Evolutionary conservation across 1,140 invertebrate genomes (phyloP).

Genomic region (Patella vulgata): DNA sequence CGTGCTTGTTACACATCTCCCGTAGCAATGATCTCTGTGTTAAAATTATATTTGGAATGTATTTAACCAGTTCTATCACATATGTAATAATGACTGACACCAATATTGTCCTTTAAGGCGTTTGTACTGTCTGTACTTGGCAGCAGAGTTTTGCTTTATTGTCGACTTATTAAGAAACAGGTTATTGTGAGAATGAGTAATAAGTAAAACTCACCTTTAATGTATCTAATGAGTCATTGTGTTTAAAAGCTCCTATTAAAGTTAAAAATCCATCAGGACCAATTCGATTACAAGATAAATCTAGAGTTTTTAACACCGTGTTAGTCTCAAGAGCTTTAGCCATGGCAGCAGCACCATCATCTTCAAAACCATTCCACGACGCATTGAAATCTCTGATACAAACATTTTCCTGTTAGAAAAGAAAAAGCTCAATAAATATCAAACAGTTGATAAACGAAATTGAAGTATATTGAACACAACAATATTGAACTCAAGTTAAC

Average conservation of each 20-base stretch:
- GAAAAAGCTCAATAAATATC: neutral
- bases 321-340: conserved; percentile 47
- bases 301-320: conserved; percentile 45
- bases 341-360: conserved; percentile 48
- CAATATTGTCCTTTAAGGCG: too few relatives aligned
- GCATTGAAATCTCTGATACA: conserved; percentile 46
- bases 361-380: conserved; percentile 60
- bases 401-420: conserved; percentile 47
- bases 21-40: too few relatives aligned
- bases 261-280: conserved; percentile 44
- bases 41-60: too few relatives aligned
- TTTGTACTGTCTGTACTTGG: too few relatives aligned
- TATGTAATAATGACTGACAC: too few relatives aligned
- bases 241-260: conserved; percentile 45
- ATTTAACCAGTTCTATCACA: too few relatives aligned
- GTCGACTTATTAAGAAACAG: too few relatives aligned
- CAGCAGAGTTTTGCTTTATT: too few relatives aligned
- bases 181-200: too few relatives aligned
- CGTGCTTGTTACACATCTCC: too few relatives aligned
- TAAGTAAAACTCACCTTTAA: conserved; percentile 45
- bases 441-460: neutral
- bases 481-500: conserved; percentile 1
- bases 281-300: conserved; percentile 57
- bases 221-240: conserved; percentile 51
- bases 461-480: neutral